Percentiles rank a stretch among this genome's conserved stretches.
These are phyloP conservation scores for Crematogaster levior DNA, from an alignment of 2,888 invertebrate species.

Conservation along the genomic window DNA sequence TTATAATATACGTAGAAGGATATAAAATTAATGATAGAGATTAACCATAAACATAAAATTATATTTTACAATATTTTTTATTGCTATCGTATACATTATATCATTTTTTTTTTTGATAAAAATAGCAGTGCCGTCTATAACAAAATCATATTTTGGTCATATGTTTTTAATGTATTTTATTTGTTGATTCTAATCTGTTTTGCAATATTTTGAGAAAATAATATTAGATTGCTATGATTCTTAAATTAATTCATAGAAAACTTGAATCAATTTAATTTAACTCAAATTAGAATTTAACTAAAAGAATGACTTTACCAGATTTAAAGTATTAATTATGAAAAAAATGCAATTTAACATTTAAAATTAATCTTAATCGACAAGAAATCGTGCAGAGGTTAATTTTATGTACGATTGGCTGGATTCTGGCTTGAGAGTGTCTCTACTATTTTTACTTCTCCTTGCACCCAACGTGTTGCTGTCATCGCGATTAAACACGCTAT, in stretches of 20 bases:
- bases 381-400: slow-evolving; percentile 10
- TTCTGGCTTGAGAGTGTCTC: slow-evolving; percentile 23
- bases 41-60: not conserved
- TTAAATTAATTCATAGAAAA: not conserved
- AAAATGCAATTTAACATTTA: not conserved
- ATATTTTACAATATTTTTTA: not conserved
- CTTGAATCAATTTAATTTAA: not conserved
- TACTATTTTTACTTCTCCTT: not conserved
- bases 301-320: not conserved
- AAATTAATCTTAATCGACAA: not conserved
- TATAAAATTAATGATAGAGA: not conserved
- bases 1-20: not conserved
- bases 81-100: not conserved
- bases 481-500: slow-evolving; percentile 63
- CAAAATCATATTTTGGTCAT: not conserved
- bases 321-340: not conserved
- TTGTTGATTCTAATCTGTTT: not conserved
- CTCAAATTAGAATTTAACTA: not conserved
- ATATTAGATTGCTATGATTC: slow-evolving; percentile 1
- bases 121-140: not conserved
- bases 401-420: slow-evolving; percentile 27
- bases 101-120: not conserved
- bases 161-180: not conserved
- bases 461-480: slow-evolving; percentile 55
- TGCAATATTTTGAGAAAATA: not conserved